Base-by-base conservation (phyloP, 2,888 invertebrate genomes). In the Nomada flava region DNA sequence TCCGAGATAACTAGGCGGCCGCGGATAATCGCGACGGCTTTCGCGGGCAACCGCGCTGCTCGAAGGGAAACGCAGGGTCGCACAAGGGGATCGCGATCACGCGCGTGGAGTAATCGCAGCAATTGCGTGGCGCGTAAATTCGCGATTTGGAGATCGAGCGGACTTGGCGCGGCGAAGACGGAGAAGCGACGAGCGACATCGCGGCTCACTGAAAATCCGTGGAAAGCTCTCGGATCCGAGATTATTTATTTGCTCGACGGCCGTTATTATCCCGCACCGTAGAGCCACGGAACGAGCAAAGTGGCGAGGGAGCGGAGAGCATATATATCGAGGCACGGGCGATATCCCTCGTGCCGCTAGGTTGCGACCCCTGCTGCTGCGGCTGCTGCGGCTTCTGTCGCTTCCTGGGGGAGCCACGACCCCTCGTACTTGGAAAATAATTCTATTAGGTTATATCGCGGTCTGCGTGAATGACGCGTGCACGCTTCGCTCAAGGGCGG, bases 371-470 rank as follows among this genome's bases (percentile, higher is more conserved):
- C 76, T 81, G 77, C 83, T 76, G 77, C 76, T 75, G 79, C 83
- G 68, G 77, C 76, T 80, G 83, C 86, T 70, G 79, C 83, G 68
- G 77, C 76, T 80, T 82, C 86, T 70, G 69, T 59, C 75, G 79
- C 76, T 89, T 85, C 83, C 87, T 83, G 83, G 86, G 88, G 86
- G 84, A 84, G 83, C 89, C 79, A 53, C 87, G 88, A 87, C 90
- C 89, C 87, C 91, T 88, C 89, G 86, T 88, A 88, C 90, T 90
- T 87, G 86, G 83, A 87, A 90, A 92, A 92, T 92, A 92, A 92
- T 92, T 92, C 92, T 91, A 92, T 92, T 92, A 92, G 91, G 89
- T 90, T 88, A 88, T 86, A 90, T 90, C 89, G 90, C 89, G 89
- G 89, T 89, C 88, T 86, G 85, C 86, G 88, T 85, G 85, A 88